These are phyloP conservation scores for Anoncus sp. DNA, from an alignment of 2,888 invertebrate genomes.

Conservation along the genomic window DNA sequence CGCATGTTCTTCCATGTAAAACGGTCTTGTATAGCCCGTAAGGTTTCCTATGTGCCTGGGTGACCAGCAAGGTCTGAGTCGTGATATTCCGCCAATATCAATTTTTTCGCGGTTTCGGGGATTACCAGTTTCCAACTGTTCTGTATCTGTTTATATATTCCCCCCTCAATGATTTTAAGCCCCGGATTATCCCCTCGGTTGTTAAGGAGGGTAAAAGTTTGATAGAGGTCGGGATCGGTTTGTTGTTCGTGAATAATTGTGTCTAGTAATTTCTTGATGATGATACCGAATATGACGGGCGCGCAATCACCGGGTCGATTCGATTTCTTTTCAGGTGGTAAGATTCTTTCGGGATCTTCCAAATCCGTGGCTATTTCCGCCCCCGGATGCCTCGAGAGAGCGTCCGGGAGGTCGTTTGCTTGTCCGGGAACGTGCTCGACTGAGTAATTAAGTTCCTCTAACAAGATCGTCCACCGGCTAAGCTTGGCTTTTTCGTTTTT, in stretches of 20 bases:
- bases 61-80: conserved; percentile 6
- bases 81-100: neutral
- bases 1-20: neutral
- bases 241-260: neutral
- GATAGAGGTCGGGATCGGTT: neutral
- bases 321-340: neutral
- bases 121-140: neutral
- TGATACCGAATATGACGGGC: neutral
- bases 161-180: neutral
- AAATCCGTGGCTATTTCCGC: too few relatives aligned
- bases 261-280: neutral
- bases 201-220: neutral
- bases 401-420: neutral
- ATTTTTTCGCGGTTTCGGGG: neutral
- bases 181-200: neutral
- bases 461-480: conserved; percentile 30
- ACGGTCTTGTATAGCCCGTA: neutral
- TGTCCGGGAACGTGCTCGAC: conserved; percentile 33
- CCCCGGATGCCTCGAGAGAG: neutral
- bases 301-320: too few relatives aligned
- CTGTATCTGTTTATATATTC: neutral
- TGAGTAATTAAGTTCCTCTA: conserved; percentile 34
- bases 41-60: neutral
- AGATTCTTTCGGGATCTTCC: neutral
- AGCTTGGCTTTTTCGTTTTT: conserved; percentile 23